Evolutionary conservation across 2,113 vertebrate species (phyloP), one percentile per base, ranked within the genome.

Genomic region (Tetraodon nigroviridis): DNA sequence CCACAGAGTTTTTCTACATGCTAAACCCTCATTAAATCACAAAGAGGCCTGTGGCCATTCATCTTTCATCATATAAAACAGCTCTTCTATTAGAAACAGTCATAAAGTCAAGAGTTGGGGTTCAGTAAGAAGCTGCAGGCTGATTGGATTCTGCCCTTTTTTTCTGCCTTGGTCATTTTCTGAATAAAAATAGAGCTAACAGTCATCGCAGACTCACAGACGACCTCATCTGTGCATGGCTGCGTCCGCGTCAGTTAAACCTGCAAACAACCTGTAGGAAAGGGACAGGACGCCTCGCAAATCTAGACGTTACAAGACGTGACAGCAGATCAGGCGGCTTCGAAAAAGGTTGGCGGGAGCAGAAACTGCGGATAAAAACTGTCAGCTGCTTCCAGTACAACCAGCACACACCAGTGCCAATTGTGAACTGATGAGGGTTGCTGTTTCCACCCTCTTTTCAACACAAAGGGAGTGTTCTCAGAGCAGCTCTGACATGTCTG

Each of bases 51-150:
- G 37, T 66, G 64, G 27, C 45, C 29, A 6, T 58, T 17, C 41
- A 57, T 57, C 42, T 52, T 52, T 13, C 48, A 48, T 73, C 15
- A 32, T 32, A 73, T 59, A 69, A 54, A 82, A 78, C 66, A 84
- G 71, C 75, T 83, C 76, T 62, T 63, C 61, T 75, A 61, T 58
- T 69, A 67, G 59, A 80, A 90, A 90, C 85, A 90, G 88, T 90
- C 84, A 70, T 86, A 55, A 74, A 84, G 83, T 85, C 80, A 40
- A 73, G 37, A 54, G 60, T 46, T 17, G 13, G n/a, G n/a, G 5
- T 17, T 55, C 47, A 52, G 52, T 55, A 42, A 68, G 42, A 53
- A 72, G 55, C 19, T 22, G 14, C 14, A 19, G 55, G 57, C 48
- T 62, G 22, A 40, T 5, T 64, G 17, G 40, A 71, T 61, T 51